Conservation (phyloP, 2,113 vertebrate species). For the Osmerus eperlanus region DNA sequence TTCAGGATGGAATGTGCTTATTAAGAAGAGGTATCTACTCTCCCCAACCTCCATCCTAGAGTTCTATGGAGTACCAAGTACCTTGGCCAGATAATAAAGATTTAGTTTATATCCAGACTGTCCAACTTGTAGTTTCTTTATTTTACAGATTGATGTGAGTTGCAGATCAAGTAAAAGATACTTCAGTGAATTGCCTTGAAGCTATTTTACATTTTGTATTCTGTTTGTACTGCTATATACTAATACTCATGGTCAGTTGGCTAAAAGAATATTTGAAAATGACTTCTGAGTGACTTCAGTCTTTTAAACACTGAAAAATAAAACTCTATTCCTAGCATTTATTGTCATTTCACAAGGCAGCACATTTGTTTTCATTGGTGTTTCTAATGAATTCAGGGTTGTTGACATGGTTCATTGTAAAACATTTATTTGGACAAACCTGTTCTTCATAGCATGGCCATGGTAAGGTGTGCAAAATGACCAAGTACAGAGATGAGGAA, state of each 20-base stretch:
- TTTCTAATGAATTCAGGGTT: neutral
- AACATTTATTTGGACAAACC: conserved; percentile 1
- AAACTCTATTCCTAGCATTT: conserved; percentile 20
- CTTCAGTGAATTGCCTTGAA: too few species aligned
- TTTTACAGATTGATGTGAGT: too few species aligned
- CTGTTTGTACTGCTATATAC: too few species aligned
- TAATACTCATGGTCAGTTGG: too few species aligned
- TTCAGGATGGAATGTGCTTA: conserved; percentile 45
- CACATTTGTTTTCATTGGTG: neutral
- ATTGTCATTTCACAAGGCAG: neutral
- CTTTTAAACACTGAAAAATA: conserved; percentile 25
- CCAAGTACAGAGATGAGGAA: conserved; percentile 15
- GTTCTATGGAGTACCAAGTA: neutral
- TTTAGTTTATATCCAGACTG: too few species aligned
- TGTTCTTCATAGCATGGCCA: neutral
- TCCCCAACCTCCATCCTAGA: neutral
- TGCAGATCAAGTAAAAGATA: too few species aligned
- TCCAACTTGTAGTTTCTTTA: too few species aligned
- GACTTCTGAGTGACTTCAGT: conserved; percentile 19
- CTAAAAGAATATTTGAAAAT: conserved; percentile 23
- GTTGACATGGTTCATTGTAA: conserved; percentile 5
- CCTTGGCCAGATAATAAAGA: too few species aligned
- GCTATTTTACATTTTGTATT: too few species aligned
- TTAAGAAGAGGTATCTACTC: neutral
- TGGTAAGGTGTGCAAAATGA: neutral